Evolutionary conservation across 2,797 vertebrate species (phyloP), one percentile per base, ranked within the genome.

Genomic region (Sandelia bainsii): DNA sequence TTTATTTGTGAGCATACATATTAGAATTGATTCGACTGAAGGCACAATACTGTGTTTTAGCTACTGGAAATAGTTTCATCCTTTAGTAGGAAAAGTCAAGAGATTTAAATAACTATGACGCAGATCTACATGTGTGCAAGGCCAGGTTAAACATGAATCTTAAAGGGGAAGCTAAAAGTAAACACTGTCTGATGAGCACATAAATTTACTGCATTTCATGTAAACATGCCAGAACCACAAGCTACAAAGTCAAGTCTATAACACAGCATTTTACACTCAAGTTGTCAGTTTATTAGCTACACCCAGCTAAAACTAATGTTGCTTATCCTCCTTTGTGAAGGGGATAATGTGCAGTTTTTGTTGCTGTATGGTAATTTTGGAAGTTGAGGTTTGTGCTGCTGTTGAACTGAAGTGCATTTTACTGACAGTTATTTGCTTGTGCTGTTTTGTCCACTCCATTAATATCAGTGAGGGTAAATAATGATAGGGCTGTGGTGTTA

Each of bases 1-100:
- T 87, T 90, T 90, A 79, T 85, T 87, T 72, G 40, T 65, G 59
- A 73, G 62, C 37, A 49, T 74, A 39, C 44, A 75, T 45, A 44
- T 65, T 59, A 72, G 27, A 77, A 49, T 74, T 46, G 57, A 50
- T 73, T 60, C 54, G 22, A 80, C 66, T 32, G 20, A 91, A 89
- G 83, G 88, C 84, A 90, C 89, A 84, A 61, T 44, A 54, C 20
- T 42, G 27, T n/a, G 56, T 66, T 75, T 57, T 17, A 58, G 62
- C 49, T 69, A 37, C 63, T 56, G 72, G 23, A 22, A 11, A 10
- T 14, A 0, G 32, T 32, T 32, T 23, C 13, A 20, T 39, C 2
- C 74, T 58, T 65, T 73, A 34, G 54, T 42, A 69, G 52, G 20
- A 73, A 65, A 84, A 64, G 25, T 27, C 9, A 51, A n/a, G 3